Evolutionary conservation across 2,888 invertebrate genomes (phyloP), one percentile per base, ranked within the genome.

Genomic region (Napeogenes sylphis): DNA sequence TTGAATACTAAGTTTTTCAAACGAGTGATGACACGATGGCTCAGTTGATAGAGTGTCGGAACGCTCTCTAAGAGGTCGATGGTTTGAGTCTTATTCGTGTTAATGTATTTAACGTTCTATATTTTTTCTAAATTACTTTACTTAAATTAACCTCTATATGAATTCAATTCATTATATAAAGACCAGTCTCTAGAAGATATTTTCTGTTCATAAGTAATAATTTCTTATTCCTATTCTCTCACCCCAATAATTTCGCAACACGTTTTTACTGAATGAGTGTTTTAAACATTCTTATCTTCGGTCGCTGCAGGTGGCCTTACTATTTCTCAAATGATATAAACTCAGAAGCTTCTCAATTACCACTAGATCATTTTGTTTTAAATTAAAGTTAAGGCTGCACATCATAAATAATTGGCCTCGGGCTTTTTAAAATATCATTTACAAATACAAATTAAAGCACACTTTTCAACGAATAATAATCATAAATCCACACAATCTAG

Each of bases 401-500:
- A 51, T 12, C 30, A 51, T 51, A 51, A 47, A 21, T 47, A 21
- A n/a, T 21, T 21, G 21, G 51, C 51, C 30, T 8, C 51, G 30
- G 30, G 51, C 30, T 30, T 10, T 30, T 51, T 51, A 51, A 35
- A 35, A 51, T 30, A 30, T 8, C 21, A 51, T 51, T 51, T 51
- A 51, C 10, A 51, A 30, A 51, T 12, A 51, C 47, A 51, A 51
- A 51, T 51, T 51, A 51, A 51, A 51, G n/a, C n/a, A 47, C 47
- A 14, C 47, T 47, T 47, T 47, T 21, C 47, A n/a, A 14, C 21
- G 8, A 30, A 51, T 51, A 51, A 51, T 51, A 51, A 51, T 51
- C 51, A 51, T 51, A 51, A 51, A 51, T 51, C 21, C 30, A 51
- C 21, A 51, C 21, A 51, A 51, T 51, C 51, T 51, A 51, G 51